Evolutionary conservation across 1,140 invertebrate species (phyloP), one percentile per base, ranked within the genome.

Genomic region (Pachypeltis micranthus): DNA sequence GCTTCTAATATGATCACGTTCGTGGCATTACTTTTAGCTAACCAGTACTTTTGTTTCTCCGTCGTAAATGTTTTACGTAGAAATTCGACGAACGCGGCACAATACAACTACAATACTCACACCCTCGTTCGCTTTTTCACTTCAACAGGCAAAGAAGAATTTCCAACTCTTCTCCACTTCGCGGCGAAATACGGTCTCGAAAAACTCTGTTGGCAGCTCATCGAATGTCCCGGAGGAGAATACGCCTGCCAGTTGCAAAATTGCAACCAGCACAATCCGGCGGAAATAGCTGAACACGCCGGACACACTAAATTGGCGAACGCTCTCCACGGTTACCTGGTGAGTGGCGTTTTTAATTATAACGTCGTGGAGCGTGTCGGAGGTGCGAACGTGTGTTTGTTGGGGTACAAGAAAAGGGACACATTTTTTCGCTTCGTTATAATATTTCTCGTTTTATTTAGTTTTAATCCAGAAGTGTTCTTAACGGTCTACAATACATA

Each of bases 121-220:
- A 51, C 16, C 31, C 31, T 51, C 47, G 47, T 21, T 51, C 7
- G 3, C 19, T 51, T 51, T n/a, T n/a, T n/a, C n/a, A n/a, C n/a
- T n/a, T 39, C n/a, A 7, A 39, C 47, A 86, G 86, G 82, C 71
- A 80, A 83, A 21, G 88, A 91, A 72, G 88, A 92, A 70, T 87
- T 88, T 70, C 91, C 91, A 1, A 93, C 90, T 0, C 72, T 93
- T 24, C 76, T 95, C 4, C 91, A 95, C 71, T 94, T 93, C 73
- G 86, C 90, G 0, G 89, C 90, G 0, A 81, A 85, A 59, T 91
- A 89, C 72, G 91, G 91, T 0, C 75, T 94, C 56, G 87, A 90
- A 71, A 84, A 88, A 65, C 76, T 93, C 4, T 84, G 86, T 31
- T 86, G 87, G 79, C 84, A 86, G 69, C 73, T 95, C 26, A 73